Evolutionary conservation across 2,888 invertebrate genomes (phyloP).

Genomic region (Phengaris alcon): DNA sequence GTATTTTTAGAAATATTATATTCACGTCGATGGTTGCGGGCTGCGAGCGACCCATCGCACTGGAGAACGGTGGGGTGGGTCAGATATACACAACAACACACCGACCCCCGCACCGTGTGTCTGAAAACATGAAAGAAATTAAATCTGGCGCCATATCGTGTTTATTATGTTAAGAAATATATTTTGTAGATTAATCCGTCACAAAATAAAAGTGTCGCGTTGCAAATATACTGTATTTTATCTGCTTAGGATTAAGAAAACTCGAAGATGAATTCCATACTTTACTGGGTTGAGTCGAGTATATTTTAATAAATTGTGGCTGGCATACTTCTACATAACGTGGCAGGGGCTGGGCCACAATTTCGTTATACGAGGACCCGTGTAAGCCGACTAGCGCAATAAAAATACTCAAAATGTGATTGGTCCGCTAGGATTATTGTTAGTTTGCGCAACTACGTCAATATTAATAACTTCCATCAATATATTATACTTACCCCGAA

Average conservation of each 20-base stretch:
- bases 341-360: constrained; percentile 11
- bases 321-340: constrained; percentile 19
- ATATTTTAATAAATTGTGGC: constrained; percentile 26
- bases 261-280: not conserved
- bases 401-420: constrained; percentile 28
- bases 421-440: constrained; percentile 24
- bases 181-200: not conserved
- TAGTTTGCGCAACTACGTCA: constrained; percentile 19
- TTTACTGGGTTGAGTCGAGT: constrained; percentile 2
- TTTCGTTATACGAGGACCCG: constrained; percentile 24
- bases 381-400: constrained; percentile 26
- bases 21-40: too few relatives aligned
- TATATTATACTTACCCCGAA: not conserved
- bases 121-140: too few relatives aligned
- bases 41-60: too few relatives aligned
- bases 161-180: too few relatives aligned
- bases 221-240: not conserved
- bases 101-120: too few relatives aligned
- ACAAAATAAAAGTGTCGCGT: not conserved
- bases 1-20: too few relatives aligned
- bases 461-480: constrained; percentile 1
- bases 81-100: too few relatives aligned
- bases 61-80: too few relatives aligned
- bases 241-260: not conserved
- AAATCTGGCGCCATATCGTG: too few relatives aligned